Conservation (phyloP, 2,113 vertebrate species). For the Istiophorus platypterus region DNA sequence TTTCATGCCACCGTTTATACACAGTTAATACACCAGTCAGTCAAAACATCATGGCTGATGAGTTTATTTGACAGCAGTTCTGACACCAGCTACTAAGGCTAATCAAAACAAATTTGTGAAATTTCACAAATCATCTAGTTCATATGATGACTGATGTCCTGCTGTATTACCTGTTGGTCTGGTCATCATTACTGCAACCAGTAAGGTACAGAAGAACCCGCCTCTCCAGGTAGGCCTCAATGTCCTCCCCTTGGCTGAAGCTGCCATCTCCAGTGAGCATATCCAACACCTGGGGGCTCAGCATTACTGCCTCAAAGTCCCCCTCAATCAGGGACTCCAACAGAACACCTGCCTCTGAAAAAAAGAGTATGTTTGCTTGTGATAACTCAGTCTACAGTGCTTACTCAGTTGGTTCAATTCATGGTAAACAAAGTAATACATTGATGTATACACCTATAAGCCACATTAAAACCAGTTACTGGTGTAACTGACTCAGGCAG, state of each 20-base stretch:
- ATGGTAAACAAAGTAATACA: too few species aligned
- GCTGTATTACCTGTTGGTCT: constrained; percentile 84
- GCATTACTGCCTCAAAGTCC: constrained; percentile 87
- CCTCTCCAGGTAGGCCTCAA: constrained; percentile 88
- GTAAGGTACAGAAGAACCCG: constrained; percentile 87
- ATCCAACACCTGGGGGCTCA: constrained; percentile 80
- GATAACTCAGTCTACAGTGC: too few species aligned
- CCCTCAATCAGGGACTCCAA: constrained; percentile 88
- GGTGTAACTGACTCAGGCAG: too few species aligned
- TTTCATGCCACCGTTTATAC: too few species aligned
- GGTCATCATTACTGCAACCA: constrained; percentile 73
- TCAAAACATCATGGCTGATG: too few species aligned
- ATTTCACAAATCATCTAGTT: background rate
- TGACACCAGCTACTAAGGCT: background rate
- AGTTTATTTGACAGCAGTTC: too few species aligned
- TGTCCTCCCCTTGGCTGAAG: constrained; percentile 79
- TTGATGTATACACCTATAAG: too few species aligned
- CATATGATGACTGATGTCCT: background rate
- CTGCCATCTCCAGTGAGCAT: constrained; percentile 82
- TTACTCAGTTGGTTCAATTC: too few species aligned
- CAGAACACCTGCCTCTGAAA: constrained; percentile 84
- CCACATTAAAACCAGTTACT: too few species aligned
- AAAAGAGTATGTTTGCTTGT: too few species aligned
- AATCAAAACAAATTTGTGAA: background rate
- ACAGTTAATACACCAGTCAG: too few species aligned